Evolutionary conservation across 2,888 invertebrate species (phyloP), one percentile per base, ranked within the genome.

Genomic region (Dorcus hopei): DNA sequence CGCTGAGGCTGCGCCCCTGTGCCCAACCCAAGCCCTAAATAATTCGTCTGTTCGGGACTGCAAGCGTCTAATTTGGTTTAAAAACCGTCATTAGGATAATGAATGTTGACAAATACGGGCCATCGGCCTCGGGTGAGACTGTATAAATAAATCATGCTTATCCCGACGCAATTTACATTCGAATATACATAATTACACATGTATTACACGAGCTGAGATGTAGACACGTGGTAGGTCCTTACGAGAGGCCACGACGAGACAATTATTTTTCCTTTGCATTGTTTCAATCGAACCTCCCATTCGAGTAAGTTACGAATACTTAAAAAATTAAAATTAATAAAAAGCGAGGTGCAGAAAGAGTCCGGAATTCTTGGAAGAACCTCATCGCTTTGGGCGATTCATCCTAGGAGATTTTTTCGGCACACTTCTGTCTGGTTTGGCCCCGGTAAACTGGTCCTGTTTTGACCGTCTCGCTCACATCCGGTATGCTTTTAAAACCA

Each of bases 101-200:
- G 61, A 57, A 61, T 60, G 65, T 66, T 65, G 65, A 67, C 65
- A 65, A 65, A 67, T 62, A 57, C 53, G 52, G 61, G 61, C 53
- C 61, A 58, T 50, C 48, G 61, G 55, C 61, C 61, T 55, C 59
- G 57, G 57, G 54, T 57, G 49, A 55, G 54, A 60, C 45, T 49
- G 54, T 54, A 63, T 65, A 64, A 65, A 66, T 66, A 66, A 63
- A 63, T 64, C 63, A 66, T 66, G 62, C 52, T 61, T 53, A 64
- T 58, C 59, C 61, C 50, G 52, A 33, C 50, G 57, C 52, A 57
- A 66, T 66, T 66, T 64, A 65, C 66, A 66, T 66, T 63, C 61
- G 59, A 66, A 64, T 62, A 63, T 65, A 64, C 66, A 66, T 66
- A 66, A 65, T 65, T 66, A 66, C 66, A 65, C 62, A 61, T 65